phyloP scores from a whole-genome alignment of 2,888 invertebrate genomes.

The Endomychus coccineus region DNA sequence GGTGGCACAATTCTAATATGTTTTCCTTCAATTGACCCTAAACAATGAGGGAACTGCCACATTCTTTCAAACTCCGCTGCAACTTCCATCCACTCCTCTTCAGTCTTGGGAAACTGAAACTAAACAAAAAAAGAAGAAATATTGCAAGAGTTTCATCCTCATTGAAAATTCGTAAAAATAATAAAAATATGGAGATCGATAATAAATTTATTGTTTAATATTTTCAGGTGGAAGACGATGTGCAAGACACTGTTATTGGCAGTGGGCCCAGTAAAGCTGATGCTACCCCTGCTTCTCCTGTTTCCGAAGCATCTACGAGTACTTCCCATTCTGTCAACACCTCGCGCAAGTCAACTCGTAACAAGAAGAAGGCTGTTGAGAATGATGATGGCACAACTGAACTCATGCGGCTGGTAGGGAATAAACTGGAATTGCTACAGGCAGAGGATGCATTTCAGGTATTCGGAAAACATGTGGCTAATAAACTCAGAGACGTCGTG shows the following conservation, averaged over 20 bases:
- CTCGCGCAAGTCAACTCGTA: constrained; percentile 14
- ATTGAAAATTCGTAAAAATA: constrained; percentile 12
- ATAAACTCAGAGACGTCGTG: constrained; percentile 19
- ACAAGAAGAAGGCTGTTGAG: constrained; percentile 15
- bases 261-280: constrained; percentile 15
- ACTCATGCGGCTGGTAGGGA: constrained; percentile 19
- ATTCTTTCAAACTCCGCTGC: constrained; percentile 15
- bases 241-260: constrained; percentile 13
- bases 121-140: constrained; percentile 10
- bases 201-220: constrained; percentile 15
- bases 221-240: constrained; percentile 14
- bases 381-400: constrained; percentile 23
- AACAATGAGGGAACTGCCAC: constrained; percentile 19
- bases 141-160: constrained; percentile 4
- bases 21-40: constrained; percentile 22
- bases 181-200: constrained; percentile 13
- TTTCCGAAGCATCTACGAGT: constrained; percentile 15
- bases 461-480: constrained; percentile 21
- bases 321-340: constrained; percentile 13
- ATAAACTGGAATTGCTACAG: constrained; percentile 18
- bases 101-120: constrained; percentile 17
- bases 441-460: constrained; percentile 20
- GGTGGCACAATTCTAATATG: constrained; percentile 14
- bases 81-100: constrained; percentile 21
- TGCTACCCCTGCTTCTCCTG: constrained; percentile 14